phyloP scores from a whole-genome alignment of 2,888 invertebrate genomes.

The Ochropleura plecta region DNA sequence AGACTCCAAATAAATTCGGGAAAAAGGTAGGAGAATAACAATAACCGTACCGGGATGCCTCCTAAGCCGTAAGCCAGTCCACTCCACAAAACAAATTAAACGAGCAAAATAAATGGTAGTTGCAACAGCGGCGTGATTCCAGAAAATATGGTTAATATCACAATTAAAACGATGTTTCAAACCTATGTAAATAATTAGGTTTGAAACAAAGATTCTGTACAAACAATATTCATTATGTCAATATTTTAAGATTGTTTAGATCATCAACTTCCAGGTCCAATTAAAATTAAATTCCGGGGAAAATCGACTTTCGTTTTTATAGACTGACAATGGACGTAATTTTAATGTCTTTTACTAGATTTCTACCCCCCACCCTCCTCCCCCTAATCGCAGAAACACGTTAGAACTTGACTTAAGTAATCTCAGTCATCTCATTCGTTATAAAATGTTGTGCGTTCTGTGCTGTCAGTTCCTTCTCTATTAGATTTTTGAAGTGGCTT shows the following conservation, averaged over 20 bases:
- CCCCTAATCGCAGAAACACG: too few relatives aligned
- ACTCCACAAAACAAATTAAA: background rate
- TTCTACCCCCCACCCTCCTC: too few relatives aligned
- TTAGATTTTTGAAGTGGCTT: too few relatives aligned
- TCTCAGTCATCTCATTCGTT: too few relatives aligned
- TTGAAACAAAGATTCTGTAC: background rate
- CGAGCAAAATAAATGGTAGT: background rate
- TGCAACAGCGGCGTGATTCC: slow-evolving; percentile 14
- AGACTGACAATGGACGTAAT: background rate
- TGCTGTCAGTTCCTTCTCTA: too few relatives aligned
- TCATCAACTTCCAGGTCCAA: background rate
- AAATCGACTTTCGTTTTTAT: slow-evolving; percentile 8
- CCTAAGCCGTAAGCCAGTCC: background rate
- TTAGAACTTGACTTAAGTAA: too few relatives aligned
- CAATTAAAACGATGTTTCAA: background rate
- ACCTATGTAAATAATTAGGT: background rate
- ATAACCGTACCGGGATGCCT: too few relatives aligned
- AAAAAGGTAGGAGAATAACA: too few relatives aligned
- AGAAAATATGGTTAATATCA: slow-evolving; percentile 10
- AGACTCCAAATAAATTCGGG: too few relatives aligned
- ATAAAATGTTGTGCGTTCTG: too few relatives aligned
- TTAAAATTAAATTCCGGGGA: background rate
- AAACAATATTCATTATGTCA: too few relatives aligned
- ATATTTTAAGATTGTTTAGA: background rate
- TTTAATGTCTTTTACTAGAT: too few relatives aligned